Conservation (phyloP, 2,797 vertebrate genomes). For the Gadopsis bispinosus region DNA sequence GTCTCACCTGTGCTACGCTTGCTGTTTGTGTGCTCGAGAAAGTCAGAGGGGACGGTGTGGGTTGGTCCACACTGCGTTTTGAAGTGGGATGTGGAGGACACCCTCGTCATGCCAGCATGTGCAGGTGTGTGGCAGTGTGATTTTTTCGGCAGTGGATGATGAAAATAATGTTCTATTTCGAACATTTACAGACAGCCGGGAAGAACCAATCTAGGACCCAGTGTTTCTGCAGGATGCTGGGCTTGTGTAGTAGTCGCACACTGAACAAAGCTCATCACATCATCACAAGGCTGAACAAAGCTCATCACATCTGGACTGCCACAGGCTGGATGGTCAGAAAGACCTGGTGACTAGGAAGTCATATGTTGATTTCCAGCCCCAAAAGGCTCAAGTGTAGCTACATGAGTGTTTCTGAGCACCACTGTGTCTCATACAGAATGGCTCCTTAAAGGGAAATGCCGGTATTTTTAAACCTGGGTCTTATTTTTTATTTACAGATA, state of each 20-base stretch:
- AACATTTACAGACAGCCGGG: neutral
- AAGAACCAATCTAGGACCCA: neutral
- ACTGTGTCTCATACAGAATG: no score
- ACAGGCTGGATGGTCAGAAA: constrained; percentile 8
- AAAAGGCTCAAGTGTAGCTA: neutral
- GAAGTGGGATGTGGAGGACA: constrained; percentile 29
- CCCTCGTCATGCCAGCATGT: constrained; percentile 22
- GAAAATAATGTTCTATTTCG: neutral
- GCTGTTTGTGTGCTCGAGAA: constrained; percentile 35
- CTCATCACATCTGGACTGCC: constrained; percentile 27
- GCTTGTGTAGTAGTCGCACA: neutral
- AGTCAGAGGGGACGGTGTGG: neutral
- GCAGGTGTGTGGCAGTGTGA: neutral
- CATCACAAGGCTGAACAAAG: neutral
- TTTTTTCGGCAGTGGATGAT: neutral
- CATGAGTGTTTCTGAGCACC: neutral
- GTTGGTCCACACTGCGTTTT: constrained; percentile 30
- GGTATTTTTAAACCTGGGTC: no score
- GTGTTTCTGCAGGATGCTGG: neutral
- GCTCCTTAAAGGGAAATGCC: neutral
- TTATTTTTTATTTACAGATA: no score
- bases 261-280: constrained; percentile 21
- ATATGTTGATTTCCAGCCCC: neutral
- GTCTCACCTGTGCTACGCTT: constrained; percentile 28
- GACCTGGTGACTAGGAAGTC: constrained; percentile 33